phyloP scores from a whole-genome alignment of 2,888 invertebrate species.

The Pristionchus japonicus region DNA sequence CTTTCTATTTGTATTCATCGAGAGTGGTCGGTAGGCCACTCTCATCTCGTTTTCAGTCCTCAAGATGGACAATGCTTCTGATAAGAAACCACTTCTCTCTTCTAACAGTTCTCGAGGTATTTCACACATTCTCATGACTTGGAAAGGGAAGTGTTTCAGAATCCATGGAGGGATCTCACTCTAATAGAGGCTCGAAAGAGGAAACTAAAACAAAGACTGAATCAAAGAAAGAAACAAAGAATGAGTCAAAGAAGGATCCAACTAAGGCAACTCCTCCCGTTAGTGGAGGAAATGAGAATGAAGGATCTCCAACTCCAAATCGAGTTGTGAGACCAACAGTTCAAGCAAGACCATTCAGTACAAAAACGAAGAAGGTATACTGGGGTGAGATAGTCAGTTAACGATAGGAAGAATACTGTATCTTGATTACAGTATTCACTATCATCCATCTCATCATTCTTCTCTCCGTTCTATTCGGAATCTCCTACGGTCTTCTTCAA shows the following conservation, averaged over 20 bases:
- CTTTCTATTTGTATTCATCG: background rate
- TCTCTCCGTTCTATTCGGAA: constrained; percentile 48
- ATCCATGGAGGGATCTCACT: background rate
- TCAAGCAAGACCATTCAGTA: constrained; percentile 14
- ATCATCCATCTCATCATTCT: constrained; percentile 52
- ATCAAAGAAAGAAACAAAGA: constrained; percentile 27
- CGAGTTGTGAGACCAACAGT: constrained; percentile 15
- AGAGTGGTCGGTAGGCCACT: constrained; percentile 36
- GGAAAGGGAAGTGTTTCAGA: background rate
- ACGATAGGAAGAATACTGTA: background rate
- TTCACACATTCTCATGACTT: background rate
- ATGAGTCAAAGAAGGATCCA: background rate
- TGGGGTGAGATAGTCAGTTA: constrained; percentile 16
- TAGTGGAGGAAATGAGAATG: constrained; percentile 36
- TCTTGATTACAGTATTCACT: constrained; percentile 50
- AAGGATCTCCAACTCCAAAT: constrained; percentile 21
- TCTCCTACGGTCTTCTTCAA: constrained; percentile 48
- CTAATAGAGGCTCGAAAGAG: constrained; percentile 14
- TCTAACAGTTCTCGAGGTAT: constrained; percentile 31
- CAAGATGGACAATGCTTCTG: constrained; percentile 32
- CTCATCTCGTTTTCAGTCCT: background rate
- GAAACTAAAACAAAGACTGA: constrained; percentile 2
- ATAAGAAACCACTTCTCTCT: constrained; percentile 42
- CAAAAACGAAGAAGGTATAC: background rate
- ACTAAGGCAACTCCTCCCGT: constrained; percentile 15